Base-by-base conservation (phyloP, 1,140 invertebrate species). In the Anastrepha obliqua region DNA sequence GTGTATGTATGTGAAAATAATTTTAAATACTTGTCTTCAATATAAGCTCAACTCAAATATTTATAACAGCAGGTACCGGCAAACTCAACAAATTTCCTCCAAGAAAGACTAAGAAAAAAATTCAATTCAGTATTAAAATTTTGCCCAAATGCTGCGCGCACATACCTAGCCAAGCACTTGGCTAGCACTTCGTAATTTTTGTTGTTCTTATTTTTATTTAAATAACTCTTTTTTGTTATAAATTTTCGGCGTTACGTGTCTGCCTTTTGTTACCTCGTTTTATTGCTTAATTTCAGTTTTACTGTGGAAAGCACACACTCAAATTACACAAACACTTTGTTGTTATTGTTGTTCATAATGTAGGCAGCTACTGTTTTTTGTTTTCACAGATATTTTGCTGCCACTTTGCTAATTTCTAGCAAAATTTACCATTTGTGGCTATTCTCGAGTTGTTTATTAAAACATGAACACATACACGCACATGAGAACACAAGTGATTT, bases 211-310 rank as follows among this genome's bases (percentile, higher is more conserved):
- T 51, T 51, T 39, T 67, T 67, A 39, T 70, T 70, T 70, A 55
- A 55, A 55, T 70, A 44, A 2, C 44, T 44, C 4, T 70, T 44
- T 70, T 13, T 42, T 55, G 9, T 55, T 55, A 20, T 42, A 11
- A 67, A 67, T 74, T n/a, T 81, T 51, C 17, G 17, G 6, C n/a
- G 44, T 20, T 74, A 47, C 47, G 13, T 13, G 7, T 81, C 20
- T 81, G 47, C 74, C n/a, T 81, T 67, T 67, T 39, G 20, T 67
- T 81, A 47, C 47, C 44, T 29, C n/a, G 42, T 47, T 81, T 81
- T 81, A 81, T 81, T 17, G n/a, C 74, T 81, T 47, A 74, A 74
- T 74, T 67, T 67, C 64, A 9, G 20, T 74, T 74, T 44, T 9
- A 17, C 42, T 51, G 44, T 74, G 20, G 51, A 11, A 44, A 20